phyloP scores from a whole-genome alignment of 2,113 vertebrate species.

The Ictalurus punctatus region DNA sequence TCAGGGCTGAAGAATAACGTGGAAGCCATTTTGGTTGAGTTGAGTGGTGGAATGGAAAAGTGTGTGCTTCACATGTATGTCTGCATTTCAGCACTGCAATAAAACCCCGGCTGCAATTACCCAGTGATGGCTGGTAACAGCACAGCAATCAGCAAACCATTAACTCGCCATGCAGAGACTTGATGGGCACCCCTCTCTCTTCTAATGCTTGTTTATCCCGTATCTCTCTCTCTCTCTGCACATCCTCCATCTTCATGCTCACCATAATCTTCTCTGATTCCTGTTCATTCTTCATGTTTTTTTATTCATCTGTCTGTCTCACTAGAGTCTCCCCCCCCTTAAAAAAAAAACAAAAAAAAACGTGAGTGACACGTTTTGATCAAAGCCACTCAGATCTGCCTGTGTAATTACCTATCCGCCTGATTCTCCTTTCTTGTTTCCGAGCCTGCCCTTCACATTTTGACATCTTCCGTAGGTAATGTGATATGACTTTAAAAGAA shows the following conservation, averaged over 20 bases:
- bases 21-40: constrained; percentile 39
- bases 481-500: background rate
- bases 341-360: too few species aligned
- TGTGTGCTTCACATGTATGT: constrained; percentile 50
- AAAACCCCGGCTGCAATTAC: constrained; percentile 70
- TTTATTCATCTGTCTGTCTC: background rate
- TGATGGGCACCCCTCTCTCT: constrained; percentile 44
- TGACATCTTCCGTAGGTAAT: background rate
- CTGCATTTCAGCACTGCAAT: constrained; percentile 70
- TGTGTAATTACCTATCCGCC: constrained; percentile 25
- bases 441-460: constrained; percentile 26
- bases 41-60: constrained; percentile 51
- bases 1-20: constrained; percentile 2
- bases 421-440: constrained; percentile 7
- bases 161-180: constrained; percentile 65
- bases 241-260: background rate
- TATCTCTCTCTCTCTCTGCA: background rate
- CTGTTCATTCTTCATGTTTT: background rate
- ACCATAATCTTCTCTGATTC: background rate
- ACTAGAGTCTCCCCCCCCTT: background rate
- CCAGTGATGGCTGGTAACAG: constrained; percentile 70
- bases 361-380: constrained; percentile 25
- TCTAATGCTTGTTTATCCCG: constrained; percentile 18
- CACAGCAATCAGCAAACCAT: constrained; percentile 74
- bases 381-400: constrained; percentile 15